phyloP scores from a whole-genome alignment of 1,140 invertebrate genomes.

The Drosophila miranda region DNA sequence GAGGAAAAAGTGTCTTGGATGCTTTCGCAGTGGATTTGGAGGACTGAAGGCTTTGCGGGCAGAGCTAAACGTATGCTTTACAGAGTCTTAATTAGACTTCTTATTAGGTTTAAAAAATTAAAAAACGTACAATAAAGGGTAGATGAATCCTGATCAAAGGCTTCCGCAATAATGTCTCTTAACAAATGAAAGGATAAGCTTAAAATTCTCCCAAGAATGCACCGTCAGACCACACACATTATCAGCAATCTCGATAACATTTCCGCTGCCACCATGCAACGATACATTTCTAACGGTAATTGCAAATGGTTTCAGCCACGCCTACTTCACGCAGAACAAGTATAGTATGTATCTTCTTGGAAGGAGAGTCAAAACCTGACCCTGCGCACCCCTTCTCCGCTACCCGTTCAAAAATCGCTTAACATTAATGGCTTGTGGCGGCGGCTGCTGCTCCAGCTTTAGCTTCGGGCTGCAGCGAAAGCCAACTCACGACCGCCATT shows the following conservation, averaged over 20 bases:
- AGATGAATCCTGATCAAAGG: no score
- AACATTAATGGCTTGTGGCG: conserved; percentile 69
- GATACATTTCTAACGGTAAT: conserved; percentile 46
- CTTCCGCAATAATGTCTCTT: no score
- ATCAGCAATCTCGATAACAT: conserved; percentile 2
- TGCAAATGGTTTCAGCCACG: conserved; percentile 46
- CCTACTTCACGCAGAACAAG: conserved; percentile 2
- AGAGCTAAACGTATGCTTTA: conserved; percentile 2
- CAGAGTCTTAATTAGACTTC: no score
- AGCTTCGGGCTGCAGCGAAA: conserved; percentile 29
- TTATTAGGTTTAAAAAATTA: no score
- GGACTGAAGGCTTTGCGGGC: conserved; percentile 31
- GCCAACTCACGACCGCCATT: conserved; percentile 67
- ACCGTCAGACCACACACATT: conserved; percentile 4
- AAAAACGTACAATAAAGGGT: no score
- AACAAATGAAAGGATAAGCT: no score
- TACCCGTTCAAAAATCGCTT: conserved; percentile 20
- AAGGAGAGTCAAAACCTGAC: background rate
- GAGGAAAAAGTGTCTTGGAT: conserved; percentile 64
- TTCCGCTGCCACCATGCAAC: background rate
- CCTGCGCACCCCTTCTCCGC: no score
- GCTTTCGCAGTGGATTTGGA: conserved; percentile 44
- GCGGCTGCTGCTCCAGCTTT: conserved; percentile 25
- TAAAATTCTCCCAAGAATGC: conserved; percentile 14
- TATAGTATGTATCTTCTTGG: conserved; percentile 20